Conservation (phyloP, 2,113 vertebrate genomes). For the Conger conger region DNA sequence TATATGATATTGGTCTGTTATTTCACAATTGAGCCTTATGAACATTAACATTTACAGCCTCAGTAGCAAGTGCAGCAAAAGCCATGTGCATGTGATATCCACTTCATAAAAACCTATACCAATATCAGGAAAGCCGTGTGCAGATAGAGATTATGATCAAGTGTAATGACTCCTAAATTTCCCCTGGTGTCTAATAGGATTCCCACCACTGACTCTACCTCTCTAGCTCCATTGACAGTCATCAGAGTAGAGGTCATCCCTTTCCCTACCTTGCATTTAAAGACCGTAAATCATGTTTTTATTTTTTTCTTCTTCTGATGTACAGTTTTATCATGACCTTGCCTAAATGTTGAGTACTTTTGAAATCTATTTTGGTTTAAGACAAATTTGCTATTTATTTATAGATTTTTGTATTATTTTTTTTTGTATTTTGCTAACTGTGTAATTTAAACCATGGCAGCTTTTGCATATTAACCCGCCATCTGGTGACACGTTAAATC, state of each 20-base stretch:
- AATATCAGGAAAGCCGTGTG: slow-evolving; percentile 46
- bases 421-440: slow-evolving; percentile 15
- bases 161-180: slow-evolving; percentile 40
- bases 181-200: slow-evolving; percentile 36
- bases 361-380: too few species aligned
- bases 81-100: slow-evolving; percentile 10
- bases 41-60: slow-evolving; percentile 16
- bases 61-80: slow-evolving; percentile 37
- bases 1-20: not conserved
- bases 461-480: slow-evolving; percentile 55
- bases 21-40: not conserved
- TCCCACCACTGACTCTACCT: slow-evolving; percentile 40
- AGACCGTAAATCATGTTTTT: slow-evolving; percentile 55
- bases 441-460: slow-evolving; percentile 52
- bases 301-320: slow-evolving; percentile 42
- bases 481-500: slow-evolving; percentile 56
- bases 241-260: slow-evolving; percentile 47
- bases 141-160: slow-evolving; percentile 38
- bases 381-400: too few species aligned
- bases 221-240: slow-evolving; percentile 27
- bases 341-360: slow-evolving; percentile 49
- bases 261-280: slow-evolving; percentile 53
- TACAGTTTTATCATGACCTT: slow-evolving; percentile 59
- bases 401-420: slow-evolving; percentile 34
- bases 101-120: slow-evolving; percentile 32